Conservation (phyloP, 1,140 invertebrate genomes). For the Oncopodura yosiiana region DNA sequence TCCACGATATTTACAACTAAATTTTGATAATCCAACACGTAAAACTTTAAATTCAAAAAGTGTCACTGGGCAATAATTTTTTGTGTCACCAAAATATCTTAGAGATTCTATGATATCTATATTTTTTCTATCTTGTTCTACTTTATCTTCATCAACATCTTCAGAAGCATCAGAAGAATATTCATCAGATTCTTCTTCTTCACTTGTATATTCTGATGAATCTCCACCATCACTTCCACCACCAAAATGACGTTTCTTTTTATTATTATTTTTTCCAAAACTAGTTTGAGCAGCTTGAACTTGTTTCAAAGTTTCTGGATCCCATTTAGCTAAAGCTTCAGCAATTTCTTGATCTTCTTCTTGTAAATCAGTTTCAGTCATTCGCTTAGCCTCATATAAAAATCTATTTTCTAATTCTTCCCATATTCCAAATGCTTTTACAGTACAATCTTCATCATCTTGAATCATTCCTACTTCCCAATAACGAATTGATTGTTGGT, state of each 20-base stretch:
- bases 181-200: slow-evolving; percentile 16
- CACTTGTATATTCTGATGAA: neutral
- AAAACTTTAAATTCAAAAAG: slow-evolving; percentile 6
- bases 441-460: slow-evolving; percentile 13
- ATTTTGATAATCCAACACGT: slow-evolving; percentile 12
- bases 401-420: slow-evolving; percentile 21
- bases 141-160: too few relatives aligned
- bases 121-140: neutral
- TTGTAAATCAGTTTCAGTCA: slow-evolving; percentile 10
- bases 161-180: too few relatives aligned
- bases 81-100: slow-evolving; percentile 20
- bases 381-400: neutral
- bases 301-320: neutral
- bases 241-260: too few relatives aligned
- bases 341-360: slow-evolving; percentile 21
- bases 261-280: too few relatives aligned
- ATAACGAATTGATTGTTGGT: slow-evolving; percentile 16
- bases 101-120: slow-evolving; percentile 4
- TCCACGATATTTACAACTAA: slow-evolving; percentile 15
- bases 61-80: slow-evolving; percentile 27
- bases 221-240: slow-evolving; percentile 3
- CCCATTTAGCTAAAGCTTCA: slow-evolving; percentile 15
- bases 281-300: too few relatives aligned
- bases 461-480: slow-evolving; percentile 20
- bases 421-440: slow-evolving; percentile 17